phyloP scores from a whole-genome alignment of 2,797 vertebrate genomes.

The Anas capensis region DNA sequence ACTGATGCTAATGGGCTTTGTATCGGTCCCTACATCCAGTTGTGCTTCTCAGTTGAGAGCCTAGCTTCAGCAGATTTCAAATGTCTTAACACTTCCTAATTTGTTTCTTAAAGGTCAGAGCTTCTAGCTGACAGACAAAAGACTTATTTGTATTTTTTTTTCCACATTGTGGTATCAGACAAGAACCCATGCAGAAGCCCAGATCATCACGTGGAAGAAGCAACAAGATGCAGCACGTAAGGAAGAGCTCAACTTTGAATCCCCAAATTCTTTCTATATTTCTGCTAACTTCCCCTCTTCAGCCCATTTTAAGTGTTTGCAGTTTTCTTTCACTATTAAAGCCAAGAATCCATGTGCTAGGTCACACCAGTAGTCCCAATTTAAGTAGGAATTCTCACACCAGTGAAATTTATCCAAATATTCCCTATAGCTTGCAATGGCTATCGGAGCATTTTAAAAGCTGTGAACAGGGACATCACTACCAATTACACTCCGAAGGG shows the following conservation, averaged over 20 bases:
- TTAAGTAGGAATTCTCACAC: background rate
- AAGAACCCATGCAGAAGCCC: background rate
- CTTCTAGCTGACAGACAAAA: background rate
- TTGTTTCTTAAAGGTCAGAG: background rate
- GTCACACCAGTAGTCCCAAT: background rate
- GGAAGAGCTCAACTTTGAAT: background rate
- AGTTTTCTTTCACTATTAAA: background rate
- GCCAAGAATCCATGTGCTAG: background rate
- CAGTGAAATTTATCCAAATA: background rate
- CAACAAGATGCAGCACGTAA: background rate
- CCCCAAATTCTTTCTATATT: background rate
- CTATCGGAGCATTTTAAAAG: background rate
- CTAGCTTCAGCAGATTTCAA: background rate
- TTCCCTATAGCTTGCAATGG: background rate
- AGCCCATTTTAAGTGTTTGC: background rate
- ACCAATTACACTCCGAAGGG: background rate
- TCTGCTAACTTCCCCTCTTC: background rate
- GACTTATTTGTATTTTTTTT: background rate
- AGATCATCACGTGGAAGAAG: background rate
- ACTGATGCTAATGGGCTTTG: background rate
- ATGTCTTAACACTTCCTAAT: background rate
- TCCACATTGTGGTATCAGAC: background rate
- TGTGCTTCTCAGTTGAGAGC: background rate
- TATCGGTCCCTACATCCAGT: background rate
- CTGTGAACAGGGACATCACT: background rate